phyloP scores from a whole-genome alignment of 1,140 invertebrate species.

The Ditylenchus dipsaci region DNA sequence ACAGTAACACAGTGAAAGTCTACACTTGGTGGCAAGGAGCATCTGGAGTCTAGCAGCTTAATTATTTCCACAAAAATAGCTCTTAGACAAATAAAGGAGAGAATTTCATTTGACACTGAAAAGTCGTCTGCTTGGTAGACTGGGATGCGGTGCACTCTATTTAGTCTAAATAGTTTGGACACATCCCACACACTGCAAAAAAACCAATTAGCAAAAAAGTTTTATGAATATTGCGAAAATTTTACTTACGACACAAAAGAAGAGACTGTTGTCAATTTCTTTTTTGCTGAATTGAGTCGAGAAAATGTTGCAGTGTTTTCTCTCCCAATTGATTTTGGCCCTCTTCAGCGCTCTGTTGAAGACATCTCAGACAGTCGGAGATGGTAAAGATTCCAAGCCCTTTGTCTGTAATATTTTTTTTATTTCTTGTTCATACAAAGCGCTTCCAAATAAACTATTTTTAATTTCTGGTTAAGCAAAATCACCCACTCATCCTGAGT shows the following conservation, averaged over 20 bases:
- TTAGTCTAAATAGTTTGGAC: conserved; percentile 40
- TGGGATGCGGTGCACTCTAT: conserved; percentile 47
- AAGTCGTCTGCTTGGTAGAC: conserved; percentile 35
- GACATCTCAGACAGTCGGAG: conserved; percentile 27
- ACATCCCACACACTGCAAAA: conserved; percentile 46
- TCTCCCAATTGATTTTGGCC: conserved; percentile 8
- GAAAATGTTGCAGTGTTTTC: conserved; percentile 14
- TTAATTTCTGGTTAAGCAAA: no score
- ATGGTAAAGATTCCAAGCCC: conserved; percentile 36
- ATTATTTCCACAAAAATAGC: conserved; percentile 39
- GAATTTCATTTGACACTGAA: conserved; percentile 19
- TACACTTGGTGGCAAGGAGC: conserved; percentile 31
- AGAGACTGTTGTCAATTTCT: conserved; percentile 19
- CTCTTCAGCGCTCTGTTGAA: conserved; percentile 6
- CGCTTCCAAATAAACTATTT: no score
- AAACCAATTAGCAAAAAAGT: not conserved
- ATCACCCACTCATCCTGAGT: no score
- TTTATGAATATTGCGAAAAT: conserved; percentile 16
- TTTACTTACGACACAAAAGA: conserved; percentile 19
- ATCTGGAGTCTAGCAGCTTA: conserved; percentile 35
- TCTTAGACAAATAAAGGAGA: conserved; percentile 38
- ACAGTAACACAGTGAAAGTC: conserved; percentile 25
- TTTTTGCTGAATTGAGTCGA: conserved; percentile 24
- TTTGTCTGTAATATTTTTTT: conserved; percentile 6
- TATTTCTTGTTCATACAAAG: not conserved